These are phyloP conservation scores for Heteromurus nitidus DNA, from an alignment of 2,888 invertebrate genomes.

Conservation along the genomic window DNA sequence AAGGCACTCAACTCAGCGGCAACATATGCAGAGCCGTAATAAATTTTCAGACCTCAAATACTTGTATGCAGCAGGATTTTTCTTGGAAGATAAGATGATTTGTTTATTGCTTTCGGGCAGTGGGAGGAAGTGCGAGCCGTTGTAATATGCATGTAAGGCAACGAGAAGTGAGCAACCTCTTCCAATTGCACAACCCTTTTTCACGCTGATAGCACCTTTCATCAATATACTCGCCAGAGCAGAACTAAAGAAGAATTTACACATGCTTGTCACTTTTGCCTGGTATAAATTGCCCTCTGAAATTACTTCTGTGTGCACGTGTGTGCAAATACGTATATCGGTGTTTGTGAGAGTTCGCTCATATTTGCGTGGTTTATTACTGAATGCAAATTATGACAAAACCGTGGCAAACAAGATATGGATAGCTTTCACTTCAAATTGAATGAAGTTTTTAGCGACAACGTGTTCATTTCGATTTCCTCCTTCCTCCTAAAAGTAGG, in stretches of 20 bases:
- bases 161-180: constrained; percentile 3
- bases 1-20: too few species aligned
- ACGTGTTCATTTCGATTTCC: background rate
- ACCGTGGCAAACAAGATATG: background rate
- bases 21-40: too few species aligned
- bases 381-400: background rate
- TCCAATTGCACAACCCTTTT: constrained; percentile 37
- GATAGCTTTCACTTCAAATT: constrained; percentile 19
- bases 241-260: constrained; percentile 13
- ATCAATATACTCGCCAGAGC: constrained; percentile 20
- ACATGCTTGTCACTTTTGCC: constrained; percentile 8
- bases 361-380: too few species aligned
- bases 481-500: background rate
- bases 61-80: background rate
- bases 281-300: background rate
- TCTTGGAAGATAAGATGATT: background rate
- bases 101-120: constrained; percentile 27
- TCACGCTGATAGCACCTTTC: constrained; percentile 9
- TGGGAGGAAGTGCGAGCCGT: background rate
- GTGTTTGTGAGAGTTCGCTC: too few species aligned
- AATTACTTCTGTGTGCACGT: background rate
- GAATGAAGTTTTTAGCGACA: background rate
- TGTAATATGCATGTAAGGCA: background rate
- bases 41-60: too few species aligned
- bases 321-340: background rate